A percentile compares a stretch with the other conserved stretches of the same genome.
Evolutionary conservation across 2,113 vertebrate genomes (phyloP).

Genomic region (Eidolon helvum): DNA sequence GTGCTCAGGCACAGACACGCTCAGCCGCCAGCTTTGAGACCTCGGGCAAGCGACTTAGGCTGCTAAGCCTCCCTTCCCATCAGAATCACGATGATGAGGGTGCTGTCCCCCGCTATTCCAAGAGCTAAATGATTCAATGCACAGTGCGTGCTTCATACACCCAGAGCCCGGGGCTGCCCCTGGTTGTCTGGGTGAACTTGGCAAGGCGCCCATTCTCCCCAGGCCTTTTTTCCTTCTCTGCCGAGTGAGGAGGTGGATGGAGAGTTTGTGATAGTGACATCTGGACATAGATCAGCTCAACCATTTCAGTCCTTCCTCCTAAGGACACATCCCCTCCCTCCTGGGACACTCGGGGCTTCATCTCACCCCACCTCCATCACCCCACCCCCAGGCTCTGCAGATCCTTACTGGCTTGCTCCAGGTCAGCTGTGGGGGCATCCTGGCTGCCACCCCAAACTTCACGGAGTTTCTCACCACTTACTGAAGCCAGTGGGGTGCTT

Average conservation of each 20-base stretch:
- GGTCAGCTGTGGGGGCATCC: background rate
- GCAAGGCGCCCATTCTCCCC: background rate
- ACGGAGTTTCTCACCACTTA: background rate
- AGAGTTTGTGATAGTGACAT: background rate
- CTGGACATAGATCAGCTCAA: background rate
- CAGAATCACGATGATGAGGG: background rate
- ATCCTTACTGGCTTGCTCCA: background rate
- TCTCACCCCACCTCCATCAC: background rate
- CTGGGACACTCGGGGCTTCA: background rate
- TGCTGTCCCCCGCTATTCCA: background rate
- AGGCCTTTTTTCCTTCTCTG: background rate
- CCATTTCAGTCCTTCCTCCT: too few relatives aligned
- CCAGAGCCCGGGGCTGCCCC: background rate
- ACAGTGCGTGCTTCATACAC: background rate
- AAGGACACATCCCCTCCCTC: too few relatives aligned
- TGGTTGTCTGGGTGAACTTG: background rate
- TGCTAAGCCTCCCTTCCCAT: background rate
- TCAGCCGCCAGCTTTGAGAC: background rate
- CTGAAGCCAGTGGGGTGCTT: background rate
- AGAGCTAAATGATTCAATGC: accelerated
- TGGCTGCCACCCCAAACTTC: background rate
- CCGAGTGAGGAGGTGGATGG: background rate
- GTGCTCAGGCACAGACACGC: background rate
- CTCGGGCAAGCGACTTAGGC: too few relatives aligned
- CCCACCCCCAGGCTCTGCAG: background rate